Percentiles rank a stretch among this genome's conserved stretches.
Conservation (phyloP, 2,113 vertebrate genomes). For the Brachyhypopomus occidentalis region DNA sequence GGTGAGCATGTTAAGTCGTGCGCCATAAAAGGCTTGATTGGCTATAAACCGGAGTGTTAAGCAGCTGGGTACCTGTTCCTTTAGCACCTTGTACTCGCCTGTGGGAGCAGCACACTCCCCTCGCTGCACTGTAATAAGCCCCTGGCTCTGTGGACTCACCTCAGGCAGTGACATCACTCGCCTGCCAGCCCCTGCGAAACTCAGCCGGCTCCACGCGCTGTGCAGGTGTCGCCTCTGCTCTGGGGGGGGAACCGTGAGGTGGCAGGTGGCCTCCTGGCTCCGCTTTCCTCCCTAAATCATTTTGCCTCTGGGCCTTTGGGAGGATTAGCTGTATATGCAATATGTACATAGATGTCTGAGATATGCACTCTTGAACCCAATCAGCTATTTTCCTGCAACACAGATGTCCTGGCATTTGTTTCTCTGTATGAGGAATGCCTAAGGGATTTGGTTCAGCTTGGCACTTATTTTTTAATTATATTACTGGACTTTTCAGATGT, state of each 20-base stretch:
- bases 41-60: background rate
- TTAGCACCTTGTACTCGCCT: conserved; percentile 23
- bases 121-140: conserved; percentile 40
- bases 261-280: background rate
- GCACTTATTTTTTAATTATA: too few species aligned
- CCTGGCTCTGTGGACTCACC: conserved; percentile 6
- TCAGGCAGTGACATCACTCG: conserved; percentile 2
- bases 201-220: too few species aligned
- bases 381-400: too few species aligned
- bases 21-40: background rate
- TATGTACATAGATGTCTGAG: too few species aligned
- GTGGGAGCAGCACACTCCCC: conserved; percentile 14
- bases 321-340: background rate
- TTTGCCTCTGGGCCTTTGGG: background rate
- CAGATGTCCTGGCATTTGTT: too few species aligned
- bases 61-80: background rate
- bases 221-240: background rate
- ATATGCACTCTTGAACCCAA: too few species aligned
- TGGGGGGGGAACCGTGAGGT: background rate
- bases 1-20: background rate
- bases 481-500: too few species aligned
- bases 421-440: too few species aligned
- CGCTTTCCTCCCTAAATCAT: background rate
- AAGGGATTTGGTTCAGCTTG: too few species aligned
- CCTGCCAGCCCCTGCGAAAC: background rate